phyloP scores from a whole-genome alignment of 1,140 invertebrate species.

The Bombus confusus region DNA sequence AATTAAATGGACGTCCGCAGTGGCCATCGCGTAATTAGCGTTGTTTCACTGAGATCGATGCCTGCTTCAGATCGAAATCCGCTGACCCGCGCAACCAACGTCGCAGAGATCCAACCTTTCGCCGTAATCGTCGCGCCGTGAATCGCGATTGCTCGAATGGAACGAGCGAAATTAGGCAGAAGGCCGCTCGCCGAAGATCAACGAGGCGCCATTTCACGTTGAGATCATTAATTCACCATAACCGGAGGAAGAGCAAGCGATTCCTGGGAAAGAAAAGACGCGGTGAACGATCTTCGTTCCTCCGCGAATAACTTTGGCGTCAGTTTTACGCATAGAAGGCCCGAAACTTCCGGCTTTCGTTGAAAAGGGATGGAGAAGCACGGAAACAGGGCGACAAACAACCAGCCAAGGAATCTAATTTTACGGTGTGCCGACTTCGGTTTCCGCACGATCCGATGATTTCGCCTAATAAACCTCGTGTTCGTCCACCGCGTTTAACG shows the following conservation, averaged over 20 bases:
- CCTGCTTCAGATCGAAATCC: neutral
- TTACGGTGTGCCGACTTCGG: slow-evolving; percentile 11
- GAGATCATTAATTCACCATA: neutral
- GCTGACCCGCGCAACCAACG: neutral
- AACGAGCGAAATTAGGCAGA: neutral
- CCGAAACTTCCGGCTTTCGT: neutral
- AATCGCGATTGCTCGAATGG: too few relatives aligned
- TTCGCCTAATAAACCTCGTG: slow-evolving; percentile 6
- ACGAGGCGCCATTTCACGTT: neutral
- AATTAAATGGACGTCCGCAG: neutral
- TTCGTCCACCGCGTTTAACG: neutral
- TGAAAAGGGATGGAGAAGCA: neutral
- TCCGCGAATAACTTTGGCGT: neutral
- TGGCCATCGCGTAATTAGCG: neutral
- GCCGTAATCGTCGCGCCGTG: too few relatives aligned
- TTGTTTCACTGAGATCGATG: neutral
- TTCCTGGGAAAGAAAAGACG: accelerated
- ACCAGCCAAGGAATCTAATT: slow-evolving; percentile 10
- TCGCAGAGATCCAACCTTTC: neutral
- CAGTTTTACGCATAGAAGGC: neutral
- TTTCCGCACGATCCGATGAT: neutral
- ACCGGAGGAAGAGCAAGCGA: neutral
- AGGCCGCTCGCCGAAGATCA: neutral
- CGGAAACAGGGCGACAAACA: neutral
- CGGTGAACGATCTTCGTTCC: neutral